phyloP scores from a whole-genome alignment of 1,140 invertebrate species.

The Pseudomyrmex cubaensis region DNA sequence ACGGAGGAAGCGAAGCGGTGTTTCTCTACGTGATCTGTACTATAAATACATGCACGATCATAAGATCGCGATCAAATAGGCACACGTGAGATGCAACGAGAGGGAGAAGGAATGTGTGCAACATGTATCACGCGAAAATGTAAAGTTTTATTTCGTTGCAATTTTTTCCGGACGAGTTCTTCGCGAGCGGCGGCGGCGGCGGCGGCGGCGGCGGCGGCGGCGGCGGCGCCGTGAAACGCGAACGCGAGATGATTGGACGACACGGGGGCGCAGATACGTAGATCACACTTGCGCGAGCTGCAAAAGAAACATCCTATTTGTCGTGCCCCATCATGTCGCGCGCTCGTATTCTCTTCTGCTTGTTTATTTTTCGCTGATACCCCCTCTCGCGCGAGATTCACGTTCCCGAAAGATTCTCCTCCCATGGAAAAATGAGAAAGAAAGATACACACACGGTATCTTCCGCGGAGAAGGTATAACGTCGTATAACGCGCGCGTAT shows the following conservation, averaged over 20 bases:
- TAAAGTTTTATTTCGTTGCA: conserved; percentile 47
- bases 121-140: conserved; percentile 13
- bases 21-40: background rate
- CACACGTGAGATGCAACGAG: background rate
- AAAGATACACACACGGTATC: conserved; percentile 10
- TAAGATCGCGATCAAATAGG: conserved; percentile 21
- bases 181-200: background rate
- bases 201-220: no score
- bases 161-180: conserved; percentile 21
- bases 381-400: background rate
- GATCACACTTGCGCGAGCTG: background rate
- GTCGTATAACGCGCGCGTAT: conserved; percentile 20
- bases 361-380: conserved; percentile 35
- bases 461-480: background rate
- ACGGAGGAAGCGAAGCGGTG: background rate
- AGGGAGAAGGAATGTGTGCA: background rate
- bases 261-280: background rate
- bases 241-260: conserved; percentile 32
- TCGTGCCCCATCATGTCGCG: conserved; percentile 24
- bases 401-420: conserved; percentile 1
- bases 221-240: background rate
- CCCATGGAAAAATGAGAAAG: background rate
- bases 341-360: conserved; percentile 35
- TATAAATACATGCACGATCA: conserved; percentile 42
- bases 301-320: conserved; percentile 27